These are phyloP conservation scores for Salmo trutta DNA, from an alignment of 2,797 vertebrate species.

Conservation along the genomic window DNA sequence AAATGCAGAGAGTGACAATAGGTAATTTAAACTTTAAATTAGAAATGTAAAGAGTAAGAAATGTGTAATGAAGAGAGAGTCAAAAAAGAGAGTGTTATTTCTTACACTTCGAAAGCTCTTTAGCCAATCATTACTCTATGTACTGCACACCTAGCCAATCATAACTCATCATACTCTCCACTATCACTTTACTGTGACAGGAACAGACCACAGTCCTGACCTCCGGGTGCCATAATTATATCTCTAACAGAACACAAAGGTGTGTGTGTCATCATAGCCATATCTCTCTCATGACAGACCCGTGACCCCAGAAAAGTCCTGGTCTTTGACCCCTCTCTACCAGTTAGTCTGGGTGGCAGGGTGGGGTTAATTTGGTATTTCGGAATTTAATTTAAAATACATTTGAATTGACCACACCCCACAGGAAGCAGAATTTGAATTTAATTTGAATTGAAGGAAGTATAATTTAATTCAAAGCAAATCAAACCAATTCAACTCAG, in stretches of 20 bases:
- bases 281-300: neutral
- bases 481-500: no score
- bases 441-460: no score
- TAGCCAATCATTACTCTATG: neutral
- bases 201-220: neutral
- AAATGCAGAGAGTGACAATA: slow-evolving; percentile 21
- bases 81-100: neutral
- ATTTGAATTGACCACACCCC: no score
- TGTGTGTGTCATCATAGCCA: neutral
- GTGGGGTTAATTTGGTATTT: no score
- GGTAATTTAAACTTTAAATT: no score
- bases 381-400: no score
- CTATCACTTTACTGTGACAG: no score
- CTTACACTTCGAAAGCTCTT: slow-evolving; percentile 9
- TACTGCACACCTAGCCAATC: neutral
- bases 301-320: neutral
- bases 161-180: no score
- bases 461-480: no score
- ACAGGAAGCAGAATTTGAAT: no score
- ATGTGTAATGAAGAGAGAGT: slow-evolving; percentile 3
- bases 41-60: slow-evolving; percentile 14
- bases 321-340: neutral
- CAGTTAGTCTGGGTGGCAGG: neutral
- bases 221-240: neutral
- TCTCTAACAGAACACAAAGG: neutral